Conservation (phyloP, 2,797 vertebrate species). For the Nothura maculosa region DNA sequence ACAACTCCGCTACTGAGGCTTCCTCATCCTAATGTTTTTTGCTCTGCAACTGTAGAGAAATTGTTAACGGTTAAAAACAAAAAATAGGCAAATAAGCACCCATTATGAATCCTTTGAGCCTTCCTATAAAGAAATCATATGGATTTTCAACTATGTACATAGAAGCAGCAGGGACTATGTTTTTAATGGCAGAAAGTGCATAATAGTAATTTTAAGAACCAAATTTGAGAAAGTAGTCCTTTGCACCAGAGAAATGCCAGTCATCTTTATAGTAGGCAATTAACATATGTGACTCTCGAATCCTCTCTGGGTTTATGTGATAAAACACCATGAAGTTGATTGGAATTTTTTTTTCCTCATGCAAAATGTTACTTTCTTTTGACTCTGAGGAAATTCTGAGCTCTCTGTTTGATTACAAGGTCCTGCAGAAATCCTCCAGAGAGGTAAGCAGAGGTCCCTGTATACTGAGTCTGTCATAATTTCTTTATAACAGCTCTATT, state of each 20-base stretch:
- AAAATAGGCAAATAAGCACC: neutral
- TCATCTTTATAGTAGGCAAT: conserved; percentile 39
- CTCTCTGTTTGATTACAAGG: conserved; percentile 53
- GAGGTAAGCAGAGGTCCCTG: conserved; percentile 67
- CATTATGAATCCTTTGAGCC: neutral
- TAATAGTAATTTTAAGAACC: conserved; percentile 9
- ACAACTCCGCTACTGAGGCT: neutral
- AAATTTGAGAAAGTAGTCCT: neutral
- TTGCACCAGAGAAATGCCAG: conserved; percentile 5
- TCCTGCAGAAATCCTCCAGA: conserved; percentile 58
- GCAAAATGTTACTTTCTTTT: conserved; percentile 57
- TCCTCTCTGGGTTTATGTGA: conserved; percentile 64
- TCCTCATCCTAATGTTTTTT: neutral
- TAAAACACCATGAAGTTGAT: conserved; percentile 57
- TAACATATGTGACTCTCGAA: conserved; percentile 67
- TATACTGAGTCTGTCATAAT: conserved; percentile 44
- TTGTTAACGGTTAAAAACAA: neutral
- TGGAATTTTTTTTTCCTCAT: conserved; percentile 33
- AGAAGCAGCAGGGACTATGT: neutral
- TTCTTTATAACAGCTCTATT: conserved; percentile 60
- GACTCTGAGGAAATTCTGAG: conserved; percentile 60
- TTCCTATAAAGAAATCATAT: neutral
- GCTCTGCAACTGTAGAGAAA: neutral
- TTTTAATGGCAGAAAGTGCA: neutral
- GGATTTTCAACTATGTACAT: neutral